Percentiles rank a stretch among this genome's conserved stretches.
These are phyloP conservation scores for Bradysia coprophila DNA, from an alignment of 1,140 invertebrate species.

Conservation along the genomic window DNA sequence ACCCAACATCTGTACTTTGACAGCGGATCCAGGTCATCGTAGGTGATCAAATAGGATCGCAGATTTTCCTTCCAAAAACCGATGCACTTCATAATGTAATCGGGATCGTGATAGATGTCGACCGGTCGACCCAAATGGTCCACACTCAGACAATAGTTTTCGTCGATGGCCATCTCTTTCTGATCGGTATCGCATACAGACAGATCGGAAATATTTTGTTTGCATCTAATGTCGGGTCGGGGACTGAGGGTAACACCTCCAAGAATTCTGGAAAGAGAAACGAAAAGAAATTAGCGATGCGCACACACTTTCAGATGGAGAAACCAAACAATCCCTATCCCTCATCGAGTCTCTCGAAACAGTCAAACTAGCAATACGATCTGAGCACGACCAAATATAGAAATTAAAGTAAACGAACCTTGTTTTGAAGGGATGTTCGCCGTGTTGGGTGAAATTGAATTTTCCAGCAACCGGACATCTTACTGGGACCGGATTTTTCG, in stretches of 20 bases:
- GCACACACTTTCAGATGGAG: too few species aligned
- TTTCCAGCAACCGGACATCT: conserved; percentile 92
- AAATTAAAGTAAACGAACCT: too few species aligned
- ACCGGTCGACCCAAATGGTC: conserved; percentile 84
- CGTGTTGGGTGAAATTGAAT: conserved; percentile 80
- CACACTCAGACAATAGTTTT: conserved; percentile 89
- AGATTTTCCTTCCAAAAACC: conserved; percentile 97
- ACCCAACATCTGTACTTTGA: conserved; percentile 96
- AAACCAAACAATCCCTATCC: too few species aligned
- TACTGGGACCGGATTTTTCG: conserved; percentile 79
- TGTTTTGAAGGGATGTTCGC: conserved; percentile 76
- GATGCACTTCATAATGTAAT: conserved; percentile 93
- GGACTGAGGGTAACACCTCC: conserved; percentile 88
- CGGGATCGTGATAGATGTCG: conserved; percentile 89
- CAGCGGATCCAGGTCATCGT: conserved; percentile 87
- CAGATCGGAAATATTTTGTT: conserved; percentile 86
- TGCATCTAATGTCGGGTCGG: conserved; percentile 80
- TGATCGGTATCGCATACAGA: conserved; percentile 86
- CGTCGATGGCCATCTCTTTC: conserved; percentile 83
- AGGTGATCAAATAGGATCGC: conserved; percentile 91
- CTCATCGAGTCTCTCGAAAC: too few species aligned
- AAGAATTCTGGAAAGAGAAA: conserved; percentile 42
- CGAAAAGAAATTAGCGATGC: too few species aligned
- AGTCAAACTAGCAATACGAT: too few species aligned
- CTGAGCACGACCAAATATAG: too few species aligned